Percentiles rank a stretch among this genome's conserved stretches.
Evolutionary conservation across 2,888 invertebrate species (phyloP).

Genomic region (Mythimna impura): DNA sequence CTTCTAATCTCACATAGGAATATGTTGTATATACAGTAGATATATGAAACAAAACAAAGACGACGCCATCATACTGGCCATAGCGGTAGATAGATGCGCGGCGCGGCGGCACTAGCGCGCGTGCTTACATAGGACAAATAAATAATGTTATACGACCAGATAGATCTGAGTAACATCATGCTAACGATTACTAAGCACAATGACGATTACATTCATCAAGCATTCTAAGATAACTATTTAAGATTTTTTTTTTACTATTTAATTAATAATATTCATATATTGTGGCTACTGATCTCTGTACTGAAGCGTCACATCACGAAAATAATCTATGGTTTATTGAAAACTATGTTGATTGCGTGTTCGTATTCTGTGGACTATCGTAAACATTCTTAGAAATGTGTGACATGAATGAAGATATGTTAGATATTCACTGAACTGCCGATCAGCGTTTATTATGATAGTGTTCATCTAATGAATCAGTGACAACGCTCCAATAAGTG

Average conservation of each 20-base stretch:
- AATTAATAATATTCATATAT: constrained; percentile 83
- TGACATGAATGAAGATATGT: constrained; percentile 56
- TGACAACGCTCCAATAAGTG: constrained; percentile 76
- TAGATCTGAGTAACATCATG: constrained; percentile 85
- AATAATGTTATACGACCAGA: constrained; percentile 78
- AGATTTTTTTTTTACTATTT: constrained; percentile 80
- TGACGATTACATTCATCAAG: constrained; percentile 90
- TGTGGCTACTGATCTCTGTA: constrained; percentile 86
- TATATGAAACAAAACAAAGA: constrained; percentile 66
- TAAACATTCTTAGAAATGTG: constrained; percentile 45
- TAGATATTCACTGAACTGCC: constrained; percentile 53
- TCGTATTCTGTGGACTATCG: constrained; percentile 44
- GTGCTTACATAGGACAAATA: constrained; percentile 69
- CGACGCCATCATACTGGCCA: constrained; percentile 61
- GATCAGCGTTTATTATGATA: constrained; percentile 53
- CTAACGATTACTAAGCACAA: constrained; percentile 90
- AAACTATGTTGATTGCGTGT: constrained; percentile 56
- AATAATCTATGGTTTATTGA: constrained; percentile 72
- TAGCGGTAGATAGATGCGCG: constrained; percentile 47
- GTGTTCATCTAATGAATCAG: constrained; percentile 44
- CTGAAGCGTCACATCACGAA: constrained; percentile 86
- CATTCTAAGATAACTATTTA: constrained; percentile 87
- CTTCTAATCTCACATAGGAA: constrained; percentile 78
- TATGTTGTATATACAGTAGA: constrained; percentile 74
- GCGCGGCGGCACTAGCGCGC: constrained; percentile 55